Conservation (phyloP, 92 coral and sea anemone species). For the Parazoanthus atlanticus region DNA sequence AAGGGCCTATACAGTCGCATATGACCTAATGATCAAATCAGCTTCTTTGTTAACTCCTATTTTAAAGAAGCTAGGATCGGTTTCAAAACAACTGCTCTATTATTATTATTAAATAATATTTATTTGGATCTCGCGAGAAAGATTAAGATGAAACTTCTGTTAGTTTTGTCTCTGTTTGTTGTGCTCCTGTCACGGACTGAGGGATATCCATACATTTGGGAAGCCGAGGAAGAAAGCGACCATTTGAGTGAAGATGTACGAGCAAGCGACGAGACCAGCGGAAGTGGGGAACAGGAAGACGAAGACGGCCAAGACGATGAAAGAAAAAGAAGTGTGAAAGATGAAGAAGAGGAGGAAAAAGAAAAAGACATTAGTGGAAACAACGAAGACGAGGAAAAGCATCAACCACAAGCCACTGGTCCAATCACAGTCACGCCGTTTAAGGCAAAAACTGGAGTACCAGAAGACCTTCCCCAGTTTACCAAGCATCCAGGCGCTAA, state of each 20-base stretch:
- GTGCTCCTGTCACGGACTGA: not conserved
- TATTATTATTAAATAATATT: not conserved
- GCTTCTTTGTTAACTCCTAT: not conserved
- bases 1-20: not conserved
- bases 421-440: slow-evolving; percentile 39
- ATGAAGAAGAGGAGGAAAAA: slow-evolving; percentile 19
- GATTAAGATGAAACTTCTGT: not conserved
- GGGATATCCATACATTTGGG: slow-evolving; percentile 21
- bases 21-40: slow-evolving; percentile 29
- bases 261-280: slow-evolving; percentile 15
- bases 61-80: not conserved
- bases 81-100: not conserved
- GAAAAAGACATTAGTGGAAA: not conserved
- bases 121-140: not conserved
- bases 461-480: slow-evolving; percentile 16
- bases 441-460: slow-evolving; percentile 25
- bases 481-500: not conserved
- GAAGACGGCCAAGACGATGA: not conserved
- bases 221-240: not conserved
- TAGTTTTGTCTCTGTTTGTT: not conserved
- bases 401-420: not conserved
- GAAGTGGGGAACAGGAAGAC: slow-evolving; percentile 18
- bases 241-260: not conserved
- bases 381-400: not conserved
- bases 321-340: slow-evolving; percentile 24